These are phyloP conservation scores for Pelagia noctiluca DNA, from an alignment of 30 jellyfish, hydroid and myxozoan species.

Conservation along the genomic window DNA sequence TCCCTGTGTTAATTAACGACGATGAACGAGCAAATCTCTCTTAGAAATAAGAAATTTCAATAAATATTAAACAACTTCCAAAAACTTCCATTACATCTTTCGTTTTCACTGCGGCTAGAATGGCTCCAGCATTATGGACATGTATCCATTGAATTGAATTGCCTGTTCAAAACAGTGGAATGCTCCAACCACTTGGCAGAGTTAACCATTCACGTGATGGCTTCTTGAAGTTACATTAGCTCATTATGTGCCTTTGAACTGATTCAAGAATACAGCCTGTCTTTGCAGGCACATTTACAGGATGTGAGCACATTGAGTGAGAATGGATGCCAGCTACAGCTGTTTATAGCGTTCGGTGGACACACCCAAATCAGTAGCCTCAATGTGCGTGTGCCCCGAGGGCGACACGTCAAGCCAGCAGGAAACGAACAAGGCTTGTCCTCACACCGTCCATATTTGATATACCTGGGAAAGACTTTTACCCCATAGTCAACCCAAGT, in stretches of 20 bases:
- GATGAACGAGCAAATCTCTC: neutral
- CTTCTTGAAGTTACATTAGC: neutral
- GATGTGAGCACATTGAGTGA: constrained; percentile 56
- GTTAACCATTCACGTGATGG: neutral
- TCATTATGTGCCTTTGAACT: neutral
- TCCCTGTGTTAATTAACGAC: too few relatives aligned
- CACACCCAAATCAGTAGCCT: constrained; percentile 84
- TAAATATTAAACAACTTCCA: neutral
- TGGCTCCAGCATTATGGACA: neutral
- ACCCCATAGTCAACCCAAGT: constrained; percentile 89
- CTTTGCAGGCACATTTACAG: constrained; percentile 80
- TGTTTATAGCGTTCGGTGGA: neutral
- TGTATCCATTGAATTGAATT: too few relatives aligned
- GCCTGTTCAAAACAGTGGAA: too few relatives aligned
- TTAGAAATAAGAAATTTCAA: neutral
- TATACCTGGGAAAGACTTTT: constrained; percentile 91
- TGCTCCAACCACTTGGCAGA: too few relatives aligned
- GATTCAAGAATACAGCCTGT: neutral
- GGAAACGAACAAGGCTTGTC: constrained; percentile 95
- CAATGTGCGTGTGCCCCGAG: constrained; percentile 56
- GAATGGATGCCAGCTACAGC: constrained; percentile 84
- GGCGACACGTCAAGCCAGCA: constrained; percentile 93
- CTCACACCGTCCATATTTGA: constrained; percentile 85
- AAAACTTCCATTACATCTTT: neutral
- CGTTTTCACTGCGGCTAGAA: neutral